Conservation (phyloP, 2,797 vertebrate species). For the Parauchenoglanis ngamensis region DNA sequence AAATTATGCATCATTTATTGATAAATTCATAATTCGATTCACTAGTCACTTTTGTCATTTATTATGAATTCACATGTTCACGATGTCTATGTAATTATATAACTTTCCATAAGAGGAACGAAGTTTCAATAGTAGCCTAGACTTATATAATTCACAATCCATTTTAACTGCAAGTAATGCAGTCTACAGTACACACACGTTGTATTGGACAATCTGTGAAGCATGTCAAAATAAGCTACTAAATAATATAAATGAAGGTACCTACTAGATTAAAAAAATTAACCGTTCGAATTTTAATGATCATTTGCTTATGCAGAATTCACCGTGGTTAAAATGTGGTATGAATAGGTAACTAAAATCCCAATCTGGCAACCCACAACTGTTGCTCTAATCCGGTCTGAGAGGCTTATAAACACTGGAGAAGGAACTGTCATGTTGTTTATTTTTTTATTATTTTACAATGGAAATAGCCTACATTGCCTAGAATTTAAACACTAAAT, state of each 20-base stretch:
- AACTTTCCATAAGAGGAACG: background rate
- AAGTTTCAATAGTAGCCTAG: background rate
- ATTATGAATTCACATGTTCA: background rate
- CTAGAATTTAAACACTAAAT: background rate
- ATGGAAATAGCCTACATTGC: background rate
- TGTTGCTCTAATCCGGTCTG: conserved; percentile 58
- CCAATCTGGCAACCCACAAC: conserved; percentile 46
- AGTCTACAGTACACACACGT: background rate
- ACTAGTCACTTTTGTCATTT: background rate
- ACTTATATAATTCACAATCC: background rate
- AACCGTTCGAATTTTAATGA: background rate
- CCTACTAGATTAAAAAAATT: too few species aligned
- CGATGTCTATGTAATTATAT: background rate
- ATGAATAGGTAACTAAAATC: background rate
- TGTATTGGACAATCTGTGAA: background rate
- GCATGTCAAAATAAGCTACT: background rate
- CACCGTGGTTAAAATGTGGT: background rate
- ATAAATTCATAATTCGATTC: background rate
- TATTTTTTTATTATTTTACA: background rate
- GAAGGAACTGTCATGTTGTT: conserved; percentile 47
- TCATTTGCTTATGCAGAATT: background rate
- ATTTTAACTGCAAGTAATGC: background rate
- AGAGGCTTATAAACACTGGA: conserved; percentile 57
- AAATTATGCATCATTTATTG: background rate
- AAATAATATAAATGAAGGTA: background rate